Percentiles rank a stretch among this genome's conserved stretches.
These are phyloP conservation scores for Lampris incognitus DNA, from an alignment of 2,113 vertebrate genomes.

Conservation along the genomic window DNA sequence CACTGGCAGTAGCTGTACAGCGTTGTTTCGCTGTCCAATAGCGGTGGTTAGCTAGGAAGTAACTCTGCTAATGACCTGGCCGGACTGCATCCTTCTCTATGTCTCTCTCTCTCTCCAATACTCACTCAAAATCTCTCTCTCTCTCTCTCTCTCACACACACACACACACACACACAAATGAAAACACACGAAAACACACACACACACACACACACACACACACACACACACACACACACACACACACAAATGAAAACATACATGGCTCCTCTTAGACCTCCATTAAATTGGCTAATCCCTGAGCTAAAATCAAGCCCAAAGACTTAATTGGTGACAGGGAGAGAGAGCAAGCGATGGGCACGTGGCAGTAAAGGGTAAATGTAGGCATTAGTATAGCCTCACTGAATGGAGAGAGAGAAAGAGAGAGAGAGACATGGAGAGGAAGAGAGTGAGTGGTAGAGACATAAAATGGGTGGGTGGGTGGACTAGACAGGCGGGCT, in stretches of 20 bases:
- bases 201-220: no score
- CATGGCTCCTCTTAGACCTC: neutral
- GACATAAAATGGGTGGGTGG: neutral
- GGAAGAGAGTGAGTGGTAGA: neutral
- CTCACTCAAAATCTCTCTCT: neutral
- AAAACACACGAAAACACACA: no score
- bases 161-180: no score
- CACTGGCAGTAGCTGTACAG: neutral
- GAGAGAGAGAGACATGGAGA: neutral
- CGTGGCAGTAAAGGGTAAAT: neutral
- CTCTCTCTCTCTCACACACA: no score
- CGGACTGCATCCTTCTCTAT: neutral
- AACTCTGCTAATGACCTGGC: neutral
- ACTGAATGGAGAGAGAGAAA: neutral
- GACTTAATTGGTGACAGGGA: conserved; percentile 19
- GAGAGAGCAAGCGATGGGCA: neutral
- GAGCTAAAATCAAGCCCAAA: conserved; percentile 6
- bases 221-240: no score
- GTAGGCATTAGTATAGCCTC: neutral
- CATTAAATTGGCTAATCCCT: conserved; percentile 29
- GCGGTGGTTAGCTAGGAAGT: neutral
- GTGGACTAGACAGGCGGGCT: no score
- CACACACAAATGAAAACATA: no score
- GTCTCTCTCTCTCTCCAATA: neutral
- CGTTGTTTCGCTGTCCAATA: neutral